Percentiles rank a stretch among this genome's conserved stretches.
These are phyloP conservation scores for Gymnocephalus cernua DNA, from an alignment of 2,113 vertebrate species.

Conservation along the genomic window DNA sequence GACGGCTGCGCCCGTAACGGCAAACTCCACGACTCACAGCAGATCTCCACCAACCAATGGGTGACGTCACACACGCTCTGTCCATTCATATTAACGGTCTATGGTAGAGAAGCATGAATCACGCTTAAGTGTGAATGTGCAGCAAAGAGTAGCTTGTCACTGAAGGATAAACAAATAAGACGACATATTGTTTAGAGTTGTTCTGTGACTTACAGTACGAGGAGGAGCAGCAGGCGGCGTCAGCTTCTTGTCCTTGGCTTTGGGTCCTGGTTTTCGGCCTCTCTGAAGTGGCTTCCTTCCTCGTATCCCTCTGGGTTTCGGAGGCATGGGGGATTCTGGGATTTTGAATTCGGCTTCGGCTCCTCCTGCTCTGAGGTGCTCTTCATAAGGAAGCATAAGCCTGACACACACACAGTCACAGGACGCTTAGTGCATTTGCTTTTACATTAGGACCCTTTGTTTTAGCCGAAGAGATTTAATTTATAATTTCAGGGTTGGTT, in stretches of 20 bases:
- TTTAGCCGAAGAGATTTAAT: not conserved
- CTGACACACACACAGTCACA: conserved; percentile 53
- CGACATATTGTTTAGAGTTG: not conserved
- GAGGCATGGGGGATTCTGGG: conserved; percentile 59
- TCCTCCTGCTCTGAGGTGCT: conserved; percentile 77
- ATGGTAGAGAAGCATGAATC: no score
- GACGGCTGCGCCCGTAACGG: no score
- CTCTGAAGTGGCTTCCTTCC: conserved; percentile 65
- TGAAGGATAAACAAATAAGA: not conserved
- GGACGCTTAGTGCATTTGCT: not conserved
- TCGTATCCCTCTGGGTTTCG: conserved; percentile 54
- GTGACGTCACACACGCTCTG: no score
- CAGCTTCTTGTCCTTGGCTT: conserved; percentile 64
- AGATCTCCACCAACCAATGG: no score
- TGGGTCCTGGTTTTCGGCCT: conserved; percentile 67
- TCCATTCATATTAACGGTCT: no score
- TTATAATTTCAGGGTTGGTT: not conserved
- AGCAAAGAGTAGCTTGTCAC: not conserved
- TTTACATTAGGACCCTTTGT: not conserved
- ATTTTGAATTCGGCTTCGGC: conserved; percentile 70
- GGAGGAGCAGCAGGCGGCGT: not conserved
- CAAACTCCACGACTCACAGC: no score
- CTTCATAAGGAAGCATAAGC: conserved; percentile 83
- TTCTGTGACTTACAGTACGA: conserved; percentile 11
- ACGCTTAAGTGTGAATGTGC: not conserved